Conservation (phyloP, 53 echinoderm and acorn worm genomes). For the Antedon mediterranea region DNA sequence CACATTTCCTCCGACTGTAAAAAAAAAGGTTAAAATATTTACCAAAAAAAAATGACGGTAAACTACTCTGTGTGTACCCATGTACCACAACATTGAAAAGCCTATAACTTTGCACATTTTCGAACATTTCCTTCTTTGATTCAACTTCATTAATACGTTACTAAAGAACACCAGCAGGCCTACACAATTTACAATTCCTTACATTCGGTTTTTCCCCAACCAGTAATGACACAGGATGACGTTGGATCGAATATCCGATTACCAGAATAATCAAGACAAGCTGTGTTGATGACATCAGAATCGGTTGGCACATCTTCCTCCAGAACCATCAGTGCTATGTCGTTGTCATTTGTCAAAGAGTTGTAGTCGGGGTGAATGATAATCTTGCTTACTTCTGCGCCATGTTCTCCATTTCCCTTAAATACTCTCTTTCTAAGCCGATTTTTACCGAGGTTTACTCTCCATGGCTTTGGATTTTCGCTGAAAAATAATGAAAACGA, state of each 20-base stretch:
- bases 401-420: neutral
- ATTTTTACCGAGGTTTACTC: conserved; percentile 15
- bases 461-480: conserved; percentile 1
- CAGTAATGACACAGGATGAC: conserved; percentile 17
- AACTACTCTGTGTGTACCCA: too few relatives aligned
- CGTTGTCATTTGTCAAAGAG: conserved; percentile 7
- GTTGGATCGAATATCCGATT: conserved; percentile 2
- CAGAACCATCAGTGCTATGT: conserved; percentile 20
- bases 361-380: conserved; percentile 17
- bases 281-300: conserved; percentile 11
- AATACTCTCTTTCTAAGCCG: neutral
- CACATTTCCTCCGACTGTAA: conserved; percentile 17
- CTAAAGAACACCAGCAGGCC: too few relatives aligned
- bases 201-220: conserved; percentile 34
- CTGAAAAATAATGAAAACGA: too few relatives aligned
- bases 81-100: too few relatives aligned
- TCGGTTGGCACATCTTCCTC: neutral
- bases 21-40: too few relatives aligned
- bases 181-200: conserved; percentile 8
- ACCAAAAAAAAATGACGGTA: too few relatives aligned
- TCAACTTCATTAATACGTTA: too few relatives aligned
- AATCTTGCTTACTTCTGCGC: conserved; percentile 1
- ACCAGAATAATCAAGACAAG: conserved; percentile 13
- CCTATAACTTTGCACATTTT: too few relatives aligned
- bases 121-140: too few relatives aligned